Conservation (phyloP, 2,113 vertebrate genomes). For the Calypte anna region DNA sequence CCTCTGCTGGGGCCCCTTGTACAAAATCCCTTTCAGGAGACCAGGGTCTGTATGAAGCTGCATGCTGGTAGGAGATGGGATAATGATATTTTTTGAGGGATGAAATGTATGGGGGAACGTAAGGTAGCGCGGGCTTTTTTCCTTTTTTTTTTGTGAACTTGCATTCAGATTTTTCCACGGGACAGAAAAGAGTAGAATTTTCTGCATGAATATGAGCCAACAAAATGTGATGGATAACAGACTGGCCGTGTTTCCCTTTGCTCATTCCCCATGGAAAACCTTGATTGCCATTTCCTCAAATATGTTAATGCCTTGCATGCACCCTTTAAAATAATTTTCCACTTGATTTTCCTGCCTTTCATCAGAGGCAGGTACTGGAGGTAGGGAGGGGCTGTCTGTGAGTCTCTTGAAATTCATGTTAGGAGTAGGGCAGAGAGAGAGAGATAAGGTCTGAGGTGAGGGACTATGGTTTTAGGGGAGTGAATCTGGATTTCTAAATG, state of each 20-base stretch:
- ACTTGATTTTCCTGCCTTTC: slow-evolving; percentile 63
- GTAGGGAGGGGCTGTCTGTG: slow-evolving; percentile 35
- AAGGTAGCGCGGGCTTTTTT: background rate
- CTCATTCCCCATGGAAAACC: slow-evolving; percentile 31
- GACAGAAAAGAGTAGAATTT: background rate
- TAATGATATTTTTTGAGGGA: background rate
- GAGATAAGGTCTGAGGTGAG: background rate
- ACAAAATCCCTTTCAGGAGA: background rate
- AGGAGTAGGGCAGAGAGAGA: background rate
- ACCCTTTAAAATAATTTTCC: slow-evolving; percentile 49
- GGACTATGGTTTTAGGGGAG: background rate
- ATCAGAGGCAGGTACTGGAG: slow-evolving; percentile 35
- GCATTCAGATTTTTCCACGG: background rate
- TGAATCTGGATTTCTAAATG: background rate
- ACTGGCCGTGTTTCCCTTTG: background rate
- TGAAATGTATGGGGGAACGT: background rate
- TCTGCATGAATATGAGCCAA: background rate
- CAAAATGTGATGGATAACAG: slow-evolving; percentile 28
- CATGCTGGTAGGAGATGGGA: background rate
- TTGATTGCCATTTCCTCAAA: slow-evolving; percentile 55
- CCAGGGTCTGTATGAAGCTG: background rate
- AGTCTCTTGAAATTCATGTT: background rate
- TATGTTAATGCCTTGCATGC: slow-evolving; percentile 36
- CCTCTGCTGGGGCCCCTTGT: background rate
- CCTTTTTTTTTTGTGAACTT: background rate